Evolutionary conservation across 2,797 vertebrate genomes (phyloP), one percentile per base, ranked within the genome.

Genomic region (Telmatherina bonti): DNA sequence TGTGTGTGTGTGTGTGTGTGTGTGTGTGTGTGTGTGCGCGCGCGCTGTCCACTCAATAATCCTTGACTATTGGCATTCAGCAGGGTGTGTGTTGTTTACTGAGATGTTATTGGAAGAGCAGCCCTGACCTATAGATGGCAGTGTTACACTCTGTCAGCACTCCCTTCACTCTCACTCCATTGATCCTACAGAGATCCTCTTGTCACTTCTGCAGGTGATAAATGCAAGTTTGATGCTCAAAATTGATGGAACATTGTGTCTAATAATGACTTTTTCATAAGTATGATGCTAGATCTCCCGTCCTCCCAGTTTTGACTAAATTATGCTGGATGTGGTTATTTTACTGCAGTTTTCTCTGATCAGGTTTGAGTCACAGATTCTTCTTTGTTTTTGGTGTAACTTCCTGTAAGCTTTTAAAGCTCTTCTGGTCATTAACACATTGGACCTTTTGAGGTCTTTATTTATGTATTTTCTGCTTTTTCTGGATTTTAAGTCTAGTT

Each of bases 71-170:
- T 41, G n/a, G 27, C 45, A 35, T 47, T 52, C 4, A 16, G 24
- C 24, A 22, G 43, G 7, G n/a, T 47, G 36, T 27, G 58, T 49
- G 59, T n/a, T 7, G 51, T 53, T 54, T 70, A 51, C 64, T 12
- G 53, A 71, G 52, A 20, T 5, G 10, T 45, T 33, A 20, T 18
- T 24, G 26, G 52, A 49, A 33, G 43, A 33, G 47, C 4, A 8
- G 38, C 3, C 56, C 53, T 47, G 5, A 56, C 89, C 93, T 73
- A 91, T 85, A 94, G 92, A 91, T 92, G 93, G 91, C 92, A 93
- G 88, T 89, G 87, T 89, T 82, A 87, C 72, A 81, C 82, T 85
- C 90, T 58, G 67, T 81, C 64, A 69, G 52, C 72, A 82, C 81
- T 68, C 82, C 49, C 43, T 56, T 26, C 59, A 31, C 49, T 43